Evolutionary conservation across 2,113 vertebrate genomes (phyloP).

Genomic region (Leptosomus discolor): DNA sequence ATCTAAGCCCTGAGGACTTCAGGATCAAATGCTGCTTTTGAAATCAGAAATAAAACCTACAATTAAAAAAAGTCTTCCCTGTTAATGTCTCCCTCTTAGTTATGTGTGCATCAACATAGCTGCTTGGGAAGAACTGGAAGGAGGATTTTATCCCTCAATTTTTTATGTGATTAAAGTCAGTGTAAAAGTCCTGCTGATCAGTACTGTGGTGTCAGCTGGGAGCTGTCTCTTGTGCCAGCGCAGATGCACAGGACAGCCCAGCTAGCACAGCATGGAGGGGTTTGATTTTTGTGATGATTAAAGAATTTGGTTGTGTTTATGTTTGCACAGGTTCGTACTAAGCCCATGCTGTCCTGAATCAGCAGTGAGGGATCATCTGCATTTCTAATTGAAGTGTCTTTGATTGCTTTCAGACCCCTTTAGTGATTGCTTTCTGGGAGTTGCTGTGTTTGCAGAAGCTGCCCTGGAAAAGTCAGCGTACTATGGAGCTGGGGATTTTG

Average conservation of each 20-base stretch:
- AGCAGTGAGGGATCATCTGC: background rate
- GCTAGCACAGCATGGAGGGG: background rate
- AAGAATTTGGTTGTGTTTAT: slow-evolving; percentile 24
- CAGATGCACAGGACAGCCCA: background rate
- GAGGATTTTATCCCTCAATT: background rate
- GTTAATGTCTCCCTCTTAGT: background rate
- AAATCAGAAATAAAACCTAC: slow-evolving; percentile 16
- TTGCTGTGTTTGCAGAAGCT: slow-evolving; percentile 10
- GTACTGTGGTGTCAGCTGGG: background rate
- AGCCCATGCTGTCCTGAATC: slow-evolving; percentile 5
- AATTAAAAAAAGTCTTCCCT: background rate
- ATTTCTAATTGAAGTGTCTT: slow-evolving; percentile 28
- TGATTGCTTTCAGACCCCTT: background rate
- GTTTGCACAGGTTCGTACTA: slow-evolving; percentile 3
- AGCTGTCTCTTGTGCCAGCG: background rate
- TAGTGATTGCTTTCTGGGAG: background rate
- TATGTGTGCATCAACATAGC: background rate
- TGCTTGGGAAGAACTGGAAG: background rate
- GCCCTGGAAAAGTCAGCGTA: background rate
- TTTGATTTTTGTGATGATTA: background rate
- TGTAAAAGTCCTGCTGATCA: background rate
- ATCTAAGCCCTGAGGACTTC: background rate
- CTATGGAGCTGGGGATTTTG: background rate
- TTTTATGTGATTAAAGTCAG: background rate
- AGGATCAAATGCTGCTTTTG: slow-evolving; percentile 24